Base-by-base conservation (phyloP, 1,140 invertebrate genomes). In the Ephestia elutella region DNA sequence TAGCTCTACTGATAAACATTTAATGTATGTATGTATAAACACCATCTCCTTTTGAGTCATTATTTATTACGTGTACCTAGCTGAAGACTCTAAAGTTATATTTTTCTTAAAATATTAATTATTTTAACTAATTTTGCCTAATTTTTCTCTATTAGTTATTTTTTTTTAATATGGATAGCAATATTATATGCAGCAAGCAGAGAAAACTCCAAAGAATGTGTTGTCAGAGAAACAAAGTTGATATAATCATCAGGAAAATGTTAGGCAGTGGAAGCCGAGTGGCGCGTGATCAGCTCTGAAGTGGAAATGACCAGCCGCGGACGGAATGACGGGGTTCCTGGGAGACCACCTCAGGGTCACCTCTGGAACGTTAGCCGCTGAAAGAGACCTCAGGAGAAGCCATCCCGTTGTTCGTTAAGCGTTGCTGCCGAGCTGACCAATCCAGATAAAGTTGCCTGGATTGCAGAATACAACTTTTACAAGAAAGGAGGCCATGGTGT, bases 321-420 rank as follows among this genome's bases (percentile, higher is more conserved):
- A 72, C 1, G 82, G 82, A 0, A 28, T 85, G 0, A 55, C 71
- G 0, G 84, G 82, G 5, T 85, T 81, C 60, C 64, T 87, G 0
- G 80, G 78, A 5, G 82, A 85, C 20, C 82, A 87, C 48, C 67
- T 73, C 4, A 70, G 68, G n/a, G 53, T 75, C 5, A 62, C 51
- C 0, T 51, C 85, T n/a, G n/a, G 0, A 32, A 66, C 19, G 69
- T n/a, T 84, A 2, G 58, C 30, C 15, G 5, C 13, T n/a, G n/a
- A n/a, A 3, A 10, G n/a, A 30, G 49, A 19, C 8, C 1, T 28
- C 4, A n/a, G 18, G 9, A 13, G n/a, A 58, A 19, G 7, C 17
- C 2, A 17, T 58, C 0, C 15, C 25, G 0, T 3, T 58, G 48
- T 58, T 58, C 28, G 19, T 51, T 0, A 58, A 58, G 21, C 25